Evolutionary conservation across 2,797 vertebrate species (phyloP).

Genomic region (Odontamblyopus lacepedii): DNA sequence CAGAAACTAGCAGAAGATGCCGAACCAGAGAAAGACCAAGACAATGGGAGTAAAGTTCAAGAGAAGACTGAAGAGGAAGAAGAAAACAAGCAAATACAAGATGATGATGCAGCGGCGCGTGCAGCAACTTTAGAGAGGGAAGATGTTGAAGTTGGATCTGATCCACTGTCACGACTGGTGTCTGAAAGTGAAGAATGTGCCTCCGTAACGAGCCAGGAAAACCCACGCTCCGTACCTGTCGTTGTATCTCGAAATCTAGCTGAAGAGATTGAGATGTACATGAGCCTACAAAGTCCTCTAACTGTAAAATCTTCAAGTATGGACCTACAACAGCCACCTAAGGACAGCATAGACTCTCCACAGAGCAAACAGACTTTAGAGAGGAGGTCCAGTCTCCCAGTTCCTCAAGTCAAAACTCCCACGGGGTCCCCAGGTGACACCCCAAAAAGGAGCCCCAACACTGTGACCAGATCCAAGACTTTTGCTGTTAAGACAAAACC

Average conservation of each 20-base stretch:
- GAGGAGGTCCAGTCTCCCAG: constrained; percentile 89
- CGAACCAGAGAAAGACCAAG: constrained; percentile 57
- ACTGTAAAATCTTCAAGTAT: constrained; percentile 89
- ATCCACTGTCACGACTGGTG: constrained; percentile 91
- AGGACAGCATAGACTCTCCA: constrained; percentile 48
- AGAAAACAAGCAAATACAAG: constrained; percentile 37
- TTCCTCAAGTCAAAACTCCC: constrained; percentile 69
- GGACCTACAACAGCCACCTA: constrained; percentile 83
- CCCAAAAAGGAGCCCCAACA: constrained; percentile 77
- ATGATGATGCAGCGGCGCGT: constrained; percentile 53
- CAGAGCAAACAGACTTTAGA: constrained; percentile 70
- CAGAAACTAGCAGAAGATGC: constrained; percentile 56
- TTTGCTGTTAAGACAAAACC: constrained; percentile 83
- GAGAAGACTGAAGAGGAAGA: constrained; percentile 51
- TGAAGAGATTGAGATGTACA: constrained; percentile 97
- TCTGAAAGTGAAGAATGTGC: constrained; percentile 77
- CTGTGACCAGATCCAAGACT: constrained; percentile 89
- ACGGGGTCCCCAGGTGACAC: constrained; percentile 47
- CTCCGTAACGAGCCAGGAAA: constrained; percentile 80
- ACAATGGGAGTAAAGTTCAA: constrained; percentile 2
- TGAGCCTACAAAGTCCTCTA: constrained; percentile 89
- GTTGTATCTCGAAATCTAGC: constrained; percentile 92
- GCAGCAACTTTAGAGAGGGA: constrained; percentile 81
- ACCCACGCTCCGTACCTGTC: constrained; percentile 73
- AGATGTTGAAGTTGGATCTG: constrained; percentile 88